Evolutionary conservation across 2,797 vertebrate genomes (phyloP), one percentile per base, ranked within the genome.

Genomic region (Nasua narica): DNA sequence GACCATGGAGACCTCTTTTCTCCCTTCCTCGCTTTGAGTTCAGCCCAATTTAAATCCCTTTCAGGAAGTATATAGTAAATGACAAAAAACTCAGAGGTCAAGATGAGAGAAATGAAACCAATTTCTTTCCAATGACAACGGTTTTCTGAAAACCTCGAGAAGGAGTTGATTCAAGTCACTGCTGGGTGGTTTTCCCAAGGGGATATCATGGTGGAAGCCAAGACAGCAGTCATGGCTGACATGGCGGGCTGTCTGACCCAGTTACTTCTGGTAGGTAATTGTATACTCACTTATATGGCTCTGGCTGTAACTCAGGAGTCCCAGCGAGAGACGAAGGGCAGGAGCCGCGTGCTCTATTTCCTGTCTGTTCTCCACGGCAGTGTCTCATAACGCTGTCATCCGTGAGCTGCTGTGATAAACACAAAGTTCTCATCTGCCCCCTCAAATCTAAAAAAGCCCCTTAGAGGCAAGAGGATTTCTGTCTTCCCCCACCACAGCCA

Each of bases 21-120:
- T 95, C 74, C 32, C 76, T 83, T 79, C 62, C 27, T 96, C 32
- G 27, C 11, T 93, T 89, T 91, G 46, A 81, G 69, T 84, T 56
- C 56, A 91, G 77, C 83, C 72, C 72, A 82, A 70, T 23, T 60
- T 58, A 60, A 95, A 91, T 95, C 54, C 43, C 37, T 96, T 96
- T 87, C 87, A 87, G 95, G 96, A 97, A 97, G 89, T 92, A 40
- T 56, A 87, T 72, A 95, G 92, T 84, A 96, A 96, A 90, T 90
- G 91, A 92, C 83, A 95, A 90, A 77, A 83, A 87, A 87, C 52
- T 35, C 40, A 92, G 86, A 69, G 19, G 52, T 92, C 54, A 90
- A 40, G 52, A 86, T 93, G 70, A 87, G 83, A 93, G 97, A 98
- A 98, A 89, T 96, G 93, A 97, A 97, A 97, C 78, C 48, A 18